A percentile compares a stretch with the other conserved stretches of the same genome.
Evolutionary conservation across 1,140 invertebrate genomes (phyloP).

Genomic region (Heliothis virescens): DNA sequence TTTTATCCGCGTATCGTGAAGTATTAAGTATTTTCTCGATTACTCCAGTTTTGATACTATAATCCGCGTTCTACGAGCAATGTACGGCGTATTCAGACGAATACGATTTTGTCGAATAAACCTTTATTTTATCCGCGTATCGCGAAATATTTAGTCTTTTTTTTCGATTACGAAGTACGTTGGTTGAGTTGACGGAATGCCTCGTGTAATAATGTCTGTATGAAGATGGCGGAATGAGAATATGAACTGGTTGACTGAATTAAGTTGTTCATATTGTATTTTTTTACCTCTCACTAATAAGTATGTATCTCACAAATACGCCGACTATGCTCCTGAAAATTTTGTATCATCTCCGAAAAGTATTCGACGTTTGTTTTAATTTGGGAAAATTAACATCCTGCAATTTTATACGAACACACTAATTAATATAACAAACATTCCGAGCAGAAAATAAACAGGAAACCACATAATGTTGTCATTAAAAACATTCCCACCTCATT

Average conservation of each 20-base stretch:
- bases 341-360: background rate
- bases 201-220: constrained; percentile 46
- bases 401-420: constrained; percentile 5
- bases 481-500: constrained; percentile 5
- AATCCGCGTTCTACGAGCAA: constrained; percentile 38
- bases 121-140: constrained; percentile 73
- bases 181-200: constrained; percentile 47
- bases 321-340: background rate
- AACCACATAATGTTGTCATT: constrained; percentile 26
- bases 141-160: constrained; percentile 59
- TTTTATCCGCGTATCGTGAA: constrained; percentile 68
- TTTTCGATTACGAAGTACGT: constrained; percentile 47
- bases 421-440: constrained; percentile 34
- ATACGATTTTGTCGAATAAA: constrained; percentile 71
- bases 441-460: constrained; percentile 34
- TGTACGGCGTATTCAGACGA: constrained; percentile 61
- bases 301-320: background rate
- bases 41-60: constrained; percentile 1
- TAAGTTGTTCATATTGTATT: constrained; percentile 24
- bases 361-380: constrained; percentile 8
- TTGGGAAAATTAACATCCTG: constrained; percentile 19
- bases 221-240: constrained; percentile 25
- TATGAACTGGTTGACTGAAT: constrained; percentile 40
- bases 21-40: constrained; percentile 58
- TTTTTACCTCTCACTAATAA: constrained; percentile 21